Evolutionary conservation across 2,113 vertebrate genomes (phyloP), one percentile per base, ranked within the genome.

Genomic region (Centrocercus urophasianus): DNA sequence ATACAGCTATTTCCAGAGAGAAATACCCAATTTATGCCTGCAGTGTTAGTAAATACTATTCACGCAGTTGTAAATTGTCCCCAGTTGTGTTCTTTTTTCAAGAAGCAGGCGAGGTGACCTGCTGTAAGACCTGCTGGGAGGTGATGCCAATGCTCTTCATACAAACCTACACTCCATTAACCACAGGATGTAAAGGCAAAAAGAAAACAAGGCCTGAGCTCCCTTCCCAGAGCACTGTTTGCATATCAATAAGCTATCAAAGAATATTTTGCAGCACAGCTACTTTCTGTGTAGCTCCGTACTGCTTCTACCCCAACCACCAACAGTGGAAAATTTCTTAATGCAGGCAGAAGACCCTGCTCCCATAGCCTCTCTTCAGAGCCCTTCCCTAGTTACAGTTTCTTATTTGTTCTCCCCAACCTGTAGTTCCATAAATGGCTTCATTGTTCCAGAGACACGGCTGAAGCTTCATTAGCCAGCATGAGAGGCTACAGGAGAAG

Each of bases 391-490:
- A 84, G 60, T 92, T 88, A 83, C 48, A 79, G 34, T 73, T 70
- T 64, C 83, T 89, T 74, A 48, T 71, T 90, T 69, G 50, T 65
- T 88, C 40, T 79, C 61, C 71, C 71, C 71, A 92, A 90, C 83
- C 92, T 64, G 69, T 63, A 79, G 81, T 96, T 96, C 91, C 2
- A n/a, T 6, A 82, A 96, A 96, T 93, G 86, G 95, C 90, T 91
- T 65, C 70, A 72, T 91, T 95, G 88, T 96, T 96, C 82, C 69
- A 88, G 30, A 69, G 56, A 42, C 76, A 93, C 64, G 69, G 32
- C 70, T 66, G 73, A n/a, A 86, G 87, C 89, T 90, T 94, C 92
- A 88, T 93, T 91, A 93, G 88, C 88, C 94, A 65, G 45, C 88
- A 48, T 8, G 88, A 67, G 77, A 93, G 57, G 74, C 57, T 67